Conservation (phyloP, 2,888 invertebrate species). For the Brenthis ino region DNA sequence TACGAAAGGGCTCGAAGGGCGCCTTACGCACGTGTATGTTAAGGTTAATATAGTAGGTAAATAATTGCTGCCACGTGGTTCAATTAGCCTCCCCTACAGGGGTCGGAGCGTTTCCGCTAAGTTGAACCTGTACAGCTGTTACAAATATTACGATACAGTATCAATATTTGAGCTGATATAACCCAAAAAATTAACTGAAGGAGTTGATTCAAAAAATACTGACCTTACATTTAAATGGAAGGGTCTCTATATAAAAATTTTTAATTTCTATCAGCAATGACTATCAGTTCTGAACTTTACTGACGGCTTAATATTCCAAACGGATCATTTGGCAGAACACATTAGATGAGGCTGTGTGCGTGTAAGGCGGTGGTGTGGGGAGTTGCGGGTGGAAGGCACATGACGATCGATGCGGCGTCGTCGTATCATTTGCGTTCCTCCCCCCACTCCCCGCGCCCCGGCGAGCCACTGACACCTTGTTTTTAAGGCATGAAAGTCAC, state of each 20-base stretch:
- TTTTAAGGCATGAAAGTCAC: conserved; percentile 44
- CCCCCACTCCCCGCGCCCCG: conserved; percentile 50
- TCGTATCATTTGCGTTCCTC: conserved; percentile 78
- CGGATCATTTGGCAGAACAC: conserved; percentile 79
- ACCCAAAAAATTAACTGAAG: background rate
- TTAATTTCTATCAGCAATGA: conserved; percentile 42
- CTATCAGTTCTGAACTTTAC: conserved; percentile 50
- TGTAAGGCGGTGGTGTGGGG: conserved; percentile 60
- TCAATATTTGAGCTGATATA: background rate
- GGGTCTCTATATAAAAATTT: background rate
- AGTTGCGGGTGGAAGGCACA: conserved; percentile 49
- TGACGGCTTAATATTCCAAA: conserved; percentile 59
- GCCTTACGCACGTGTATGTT: conserved; percentile 66
- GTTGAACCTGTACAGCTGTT: conserved; percentile 55
- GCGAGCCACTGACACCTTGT: conserved; percentile 43
- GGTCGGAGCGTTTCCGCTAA: conserved; percentile 61
- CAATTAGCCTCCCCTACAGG: conserved; percentile 68
- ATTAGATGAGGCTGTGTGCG: conserved; percentile 60
- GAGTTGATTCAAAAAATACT: background rate
- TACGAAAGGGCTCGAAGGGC: conserved; percentile 37
- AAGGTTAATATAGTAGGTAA: conserved; percentile 54
- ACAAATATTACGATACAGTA: conserved; percentile 44
- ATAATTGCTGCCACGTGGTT: conserved; percentile 79
- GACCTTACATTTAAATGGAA: background rate
- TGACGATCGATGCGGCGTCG: conserved; percentile 75